phyloP scores from a whole-genome alignment of 2,113 vertebrate species.

The Nettapus auritus region DNA sequence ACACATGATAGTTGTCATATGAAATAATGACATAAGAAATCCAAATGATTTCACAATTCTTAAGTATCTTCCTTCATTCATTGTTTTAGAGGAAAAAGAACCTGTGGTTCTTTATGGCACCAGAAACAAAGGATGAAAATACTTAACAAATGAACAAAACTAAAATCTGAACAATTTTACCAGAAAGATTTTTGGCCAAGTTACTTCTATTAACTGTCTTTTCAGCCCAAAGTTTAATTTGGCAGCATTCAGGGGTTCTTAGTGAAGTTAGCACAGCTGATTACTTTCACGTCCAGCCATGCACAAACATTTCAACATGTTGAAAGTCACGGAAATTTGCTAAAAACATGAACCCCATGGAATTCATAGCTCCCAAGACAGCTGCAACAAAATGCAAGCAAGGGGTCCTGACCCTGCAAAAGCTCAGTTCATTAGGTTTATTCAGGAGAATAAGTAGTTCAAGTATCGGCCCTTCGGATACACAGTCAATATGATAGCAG shows the following conservation, averaged over 20 bases:
- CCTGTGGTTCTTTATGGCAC: neutral
- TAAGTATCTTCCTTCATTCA: neutral
- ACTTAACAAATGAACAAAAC: neutral
- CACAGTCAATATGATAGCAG: neutral
- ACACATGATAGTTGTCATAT: neutral
- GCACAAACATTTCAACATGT: conserved; percentile 19
- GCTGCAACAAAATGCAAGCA: neutral
- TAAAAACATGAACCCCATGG: neutral
- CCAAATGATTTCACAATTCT: neutral
- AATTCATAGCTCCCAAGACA: conserved; percentile 22
- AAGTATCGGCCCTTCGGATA: neutral
- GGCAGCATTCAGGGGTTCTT: neutral
- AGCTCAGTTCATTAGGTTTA: neutral
- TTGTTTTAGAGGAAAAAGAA: neutral
- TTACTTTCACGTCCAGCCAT: conserved; percentile 12
- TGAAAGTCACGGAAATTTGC: conserved; percentile 29
- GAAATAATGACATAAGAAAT: neutral
- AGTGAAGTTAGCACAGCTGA: conserved; percentile 25
- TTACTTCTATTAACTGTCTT: neutral
- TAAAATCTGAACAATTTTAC: neutral
- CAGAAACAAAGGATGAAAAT: neutral
- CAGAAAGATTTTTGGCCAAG: neutral
- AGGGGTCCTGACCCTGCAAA: neutral
- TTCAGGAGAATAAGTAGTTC: neutral
- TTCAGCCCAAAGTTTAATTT: conserved; percentile 35